Evolutionary conservation across 2,797 vertebrate species (phyloP), one percentile per base, ranked within the genome.

Genomic region (Taenioides sp.): DNA sequence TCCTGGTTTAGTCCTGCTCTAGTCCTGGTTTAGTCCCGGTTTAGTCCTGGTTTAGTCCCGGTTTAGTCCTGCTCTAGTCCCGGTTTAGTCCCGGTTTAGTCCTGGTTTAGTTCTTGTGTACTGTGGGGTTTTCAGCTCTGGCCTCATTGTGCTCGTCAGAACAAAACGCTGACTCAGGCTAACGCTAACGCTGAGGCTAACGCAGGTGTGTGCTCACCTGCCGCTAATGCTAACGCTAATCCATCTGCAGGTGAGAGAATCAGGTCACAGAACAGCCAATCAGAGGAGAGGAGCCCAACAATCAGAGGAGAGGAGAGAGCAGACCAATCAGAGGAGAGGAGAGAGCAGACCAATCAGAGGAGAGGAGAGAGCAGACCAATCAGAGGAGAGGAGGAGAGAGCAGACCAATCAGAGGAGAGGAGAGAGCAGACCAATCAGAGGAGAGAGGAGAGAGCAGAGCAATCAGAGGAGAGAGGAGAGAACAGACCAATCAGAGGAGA

Each of bases 211-310:
- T 11, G 9, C n/a, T 23, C 25, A 58, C 16, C 23, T 58, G 54
- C 22, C 3, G 23, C 55, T 54, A 54, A 54, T 2, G 52, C 52
- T 54, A 54, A 55, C 10, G 52, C 52, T 55, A 55, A 58, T 58
- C 57, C 57, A 58, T 58, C 57, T 58, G 57, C 57, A 58, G 57
- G 1, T 55, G 57, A 58, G 57, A 58, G 57, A 58, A 25, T 58
- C 57, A 58, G 57, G 57, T 58, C 57, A 58, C 12, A 14, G 23
- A 5, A 2, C 23, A 1, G 14, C 57, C 57, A 58, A 58, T 58
- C 23, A 58, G 23, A 58, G 12, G 7, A n/a, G 20, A 55, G 52
- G 20, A 22, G 17, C 5, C 18, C 14, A n/a, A 20, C 52, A 55
- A 55, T 55, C n/a, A 55, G 22, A 55, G 20, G 52, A 55, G n/a